Evolutionary conservation across 1,140 invertebrate species (phyloP), one percentile per base, ranked within the genome.

Genomic region (Forficula auricularia): DNA sequence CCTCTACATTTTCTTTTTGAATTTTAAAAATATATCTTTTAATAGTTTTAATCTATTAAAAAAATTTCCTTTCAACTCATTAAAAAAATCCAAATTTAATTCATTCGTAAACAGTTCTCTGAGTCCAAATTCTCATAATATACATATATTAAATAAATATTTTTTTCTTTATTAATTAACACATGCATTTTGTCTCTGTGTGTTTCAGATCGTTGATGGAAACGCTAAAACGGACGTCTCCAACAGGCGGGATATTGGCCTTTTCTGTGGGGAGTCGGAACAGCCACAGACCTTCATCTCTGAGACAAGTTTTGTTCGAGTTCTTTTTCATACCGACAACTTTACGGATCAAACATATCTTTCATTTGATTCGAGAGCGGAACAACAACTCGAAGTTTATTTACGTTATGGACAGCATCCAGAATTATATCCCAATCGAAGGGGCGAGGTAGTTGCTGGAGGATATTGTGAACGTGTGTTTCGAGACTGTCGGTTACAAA

Each of bases 211-310:
- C 46, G 70, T 79, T 8, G 81, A 84, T 51, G 81, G 81, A 12
- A 88, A 88, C 57, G 76, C 80, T 3, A 86, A 85, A 55, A 83
- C 83, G 7, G 80, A 81, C 55, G 75, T 87, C 7, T 82, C 74
- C 40, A 87, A 88, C 60, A 68, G 83, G 32, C 80, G 83, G 48
- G 82, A 86, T 46, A 79, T 81, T 0, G 87, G 87, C 3, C 75
- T 84, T 43, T 92, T 88, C 58, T 92, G 87, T 58, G 87, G 87
- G 0, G 87, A 92, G 57, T 86, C 81, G 12, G 88, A 92, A 53
- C 86, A 89, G 51, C 82, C 85, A 0, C 83, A 90, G 60, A 88
- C 83, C 3, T 91, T 90, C 65, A 90, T 91, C 54, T 90, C 86
- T 10, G 87, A 92, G 63, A 91, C 86, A 9, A 86, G 80, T 54